These are phyloP conservation scores for Ochlodes sylvanus DNA, from an alignment of 2,888 invertebrate genomes.

Conservation along the genomic window DNA sequence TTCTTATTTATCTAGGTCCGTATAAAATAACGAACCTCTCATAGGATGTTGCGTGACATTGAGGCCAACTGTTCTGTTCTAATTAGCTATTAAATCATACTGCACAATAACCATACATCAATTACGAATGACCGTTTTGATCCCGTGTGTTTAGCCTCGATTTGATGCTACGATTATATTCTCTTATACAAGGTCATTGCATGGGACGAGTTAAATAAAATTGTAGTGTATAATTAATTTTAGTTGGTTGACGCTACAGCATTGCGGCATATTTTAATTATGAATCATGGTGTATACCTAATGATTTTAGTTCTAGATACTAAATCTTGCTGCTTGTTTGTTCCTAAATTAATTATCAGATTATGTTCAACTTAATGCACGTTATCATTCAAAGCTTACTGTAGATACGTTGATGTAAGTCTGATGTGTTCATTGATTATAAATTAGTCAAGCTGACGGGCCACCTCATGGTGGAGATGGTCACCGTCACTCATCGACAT, in stretches of 20 bases:
- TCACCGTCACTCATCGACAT: too few relatives aligned
- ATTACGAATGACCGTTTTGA: slow-evolving; percentile 30
- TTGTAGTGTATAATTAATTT: slow-evolving; percentile 1
- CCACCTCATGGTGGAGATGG: too few relatives aligned
- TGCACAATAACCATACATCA: slow-evolving; percentile 27
- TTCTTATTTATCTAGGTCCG: too few relatives aligned
- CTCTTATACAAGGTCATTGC: slow-evolving; percentile 53
- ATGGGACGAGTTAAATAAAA: slow-evolving; percentile 10
- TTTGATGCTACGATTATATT: slow-evolving; percentile 48
- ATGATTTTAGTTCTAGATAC: neutral
- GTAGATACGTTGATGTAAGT: too few relatives aligned
- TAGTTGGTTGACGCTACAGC: neutral
- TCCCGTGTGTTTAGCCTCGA: slow-evolving; percentile 56
- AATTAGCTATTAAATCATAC: slow-evolving; percentile 1
- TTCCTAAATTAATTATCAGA: too few relatives aligned
- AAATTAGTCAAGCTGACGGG: too few relatives aligned
- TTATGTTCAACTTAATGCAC: too few relatives aligned
- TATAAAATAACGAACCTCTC: too few relatives aligned
- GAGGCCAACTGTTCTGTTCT: neutral
- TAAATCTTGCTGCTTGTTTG: too few relatives aligned
- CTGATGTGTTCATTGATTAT: too few relatives aligned
- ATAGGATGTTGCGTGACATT: neutral
- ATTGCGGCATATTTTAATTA: too few relatives aligned
- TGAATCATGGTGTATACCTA: slow-evolving; percentile 11
- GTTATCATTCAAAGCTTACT: too few relatives aligned